Percentiles rank a stretch among this genome's conserved stretches.
Evolutionary conservation across 1,140 invertebrate species (phyloP).

Genomic region (Diuraphis noxia): DNA sequence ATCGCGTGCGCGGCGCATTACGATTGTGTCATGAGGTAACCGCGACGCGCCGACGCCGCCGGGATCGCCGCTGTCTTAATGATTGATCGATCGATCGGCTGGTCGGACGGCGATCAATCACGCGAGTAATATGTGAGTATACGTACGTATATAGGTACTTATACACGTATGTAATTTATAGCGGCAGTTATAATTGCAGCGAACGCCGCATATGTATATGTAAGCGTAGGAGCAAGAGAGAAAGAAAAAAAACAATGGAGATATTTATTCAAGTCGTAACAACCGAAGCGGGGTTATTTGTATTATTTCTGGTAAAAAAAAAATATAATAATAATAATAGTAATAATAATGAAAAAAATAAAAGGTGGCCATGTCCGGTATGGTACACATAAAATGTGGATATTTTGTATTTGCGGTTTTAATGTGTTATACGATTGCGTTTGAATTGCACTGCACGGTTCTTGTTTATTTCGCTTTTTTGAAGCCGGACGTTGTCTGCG

Average conservation of each 20-base stretch:
- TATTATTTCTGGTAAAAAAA: constrained; percentile 1
- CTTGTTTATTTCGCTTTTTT: neutral
- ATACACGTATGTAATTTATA: constrained; percentile 12
- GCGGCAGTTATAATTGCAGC: constrained; percentile 14
- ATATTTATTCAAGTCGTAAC: neutral
- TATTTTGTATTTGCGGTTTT: neutral
- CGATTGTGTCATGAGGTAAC: constrained; percentile 41
- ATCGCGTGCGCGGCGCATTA: neutral
- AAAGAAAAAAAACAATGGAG: constrained; percentile 9
- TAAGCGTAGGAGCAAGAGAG: no score
- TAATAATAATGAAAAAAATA: neutral
- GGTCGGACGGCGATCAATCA: constrained; percentile 48
- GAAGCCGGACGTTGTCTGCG: neutral
- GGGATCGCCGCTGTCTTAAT: constrained; percentile 30
- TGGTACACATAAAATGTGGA: neutral
- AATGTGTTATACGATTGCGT: neutral
- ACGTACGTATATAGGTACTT: neutral
- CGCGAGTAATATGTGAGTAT: neutral
- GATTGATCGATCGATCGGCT: constrained; percentile 44
- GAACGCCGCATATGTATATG: neutral
- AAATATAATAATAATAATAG: neutral
- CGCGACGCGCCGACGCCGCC: constrained; percentile 35
- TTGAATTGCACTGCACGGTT: neutral
- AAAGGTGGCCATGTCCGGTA: constrained; percentile 6
- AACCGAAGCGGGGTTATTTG: neutral